phyloP scores from a whole-genome alignment of 2,888 invertebrate species.

The Pediacus dermestoides region DNA sequence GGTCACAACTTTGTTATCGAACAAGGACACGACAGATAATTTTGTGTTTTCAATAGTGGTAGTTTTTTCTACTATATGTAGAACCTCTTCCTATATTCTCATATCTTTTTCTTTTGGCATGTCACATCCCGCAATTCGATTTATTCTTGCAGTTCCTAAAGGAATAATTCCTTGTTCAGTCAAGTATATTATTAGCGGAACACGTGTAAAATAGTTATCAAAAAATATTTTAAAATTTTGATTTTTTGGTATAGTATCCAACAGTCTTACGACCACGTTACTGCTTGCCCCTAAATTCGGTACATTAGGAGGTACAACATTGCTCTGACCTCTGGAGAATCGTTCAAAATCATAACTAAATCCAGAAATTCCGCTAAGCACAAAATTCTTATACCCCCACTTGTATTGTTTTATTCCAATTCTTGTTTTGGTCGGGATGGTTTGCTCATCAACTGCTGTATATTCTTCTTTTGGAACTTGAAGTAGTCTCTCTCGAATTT shows the following conservation, averaged over 20 bases:
- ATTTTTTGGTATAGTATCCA: constrained; percentile 29
- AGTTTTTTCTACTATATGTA: constrained; percentile 27
- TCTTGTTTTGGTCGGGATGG: constrained; percentile 38
- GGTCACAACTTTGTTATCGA: constrained; percentile 41
- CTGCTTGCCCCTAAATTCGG: constrained; percentile 33
- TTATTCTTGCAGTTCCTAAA: constrained; percentile 24
- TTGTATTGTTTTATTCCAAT: constrained; percentile 36
- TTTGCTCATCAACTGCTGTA: constrained; percentile 31
- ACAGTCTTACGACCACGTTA: constrained; percentile 34
- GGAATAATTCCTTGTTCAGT: constrained; percentile 10
- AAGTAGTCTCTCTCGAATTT: constrained; percentile 17
- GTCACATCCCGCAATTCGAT: constrained; percentile 18
- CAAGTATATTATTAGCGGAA: neutral
- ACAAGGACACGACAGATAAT: constrained; percentile 33
- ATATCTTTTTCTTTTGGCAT: constrained; percentile 10
- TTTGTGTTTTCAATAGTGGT: constrained; percentile 24
- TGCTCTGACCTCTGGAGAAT: constrained; percentile 33
- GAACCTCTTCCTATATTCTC: constrained; percentile 24
- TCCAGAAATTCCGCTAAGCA: constrained; percentile 41
- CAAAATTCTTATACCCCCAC: constrained; percentile 40
- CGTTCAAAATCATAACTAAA: constrained; percentile 44
- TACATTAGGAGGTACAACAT: constrained; percentile 21
- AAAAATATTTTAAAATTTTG: constrained; percentile 36
- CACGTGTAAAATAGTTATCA: constrained; percentile 36
- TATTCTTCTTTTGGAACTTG: constrained; percentile 36